Evolutionary conservation across 2,797 vertebrate genomes (phyloP).

Genomic region (Echeneis naucrates): DNA sequence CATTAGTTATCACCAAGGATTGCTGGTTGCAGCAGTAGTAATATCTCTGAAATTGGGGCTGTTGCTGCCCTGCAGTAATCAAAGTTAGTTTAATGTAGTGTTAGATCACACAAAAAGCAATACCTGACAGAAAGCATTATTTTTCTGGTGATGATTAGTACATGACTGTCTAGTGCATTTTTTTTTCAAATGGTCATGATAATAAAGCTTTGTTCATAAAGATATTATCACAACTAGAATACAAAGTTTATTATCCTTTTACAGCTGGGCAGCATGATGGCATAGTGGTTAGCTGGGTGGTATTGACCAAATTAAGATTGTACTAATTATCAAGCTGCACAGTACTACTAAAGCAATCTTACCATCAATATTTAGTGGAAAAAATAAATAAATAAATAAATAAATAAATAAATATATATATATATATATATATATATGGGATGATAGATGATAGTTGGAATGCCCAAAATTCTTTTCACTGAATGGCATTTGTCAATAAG

Average conservation of each 20-base stretch:
- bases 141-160: not conserved
- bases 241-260: constrained; percentile 4
- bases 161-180: not conserved
- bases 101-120: constrained; percentile 9
- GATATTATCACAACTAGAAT: constrained; percentile 7
- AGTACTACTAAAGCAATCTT: constrained; percentile 7
- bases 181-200: not conserved
- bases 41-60: constrained; percentile 3
- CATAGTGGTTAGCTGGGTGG: too few relatives aligned
- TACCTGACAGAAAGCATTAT: not conserved
- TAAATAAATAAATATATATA: too few relatives aligned
- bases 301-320: not conserved
- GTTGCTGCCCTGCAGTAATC: constrained; percentile 9
- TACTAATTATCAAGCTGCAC: constrained; percentile 13
- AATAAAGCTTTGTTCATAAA: not conserved
- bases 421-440: too few relatives aligned
- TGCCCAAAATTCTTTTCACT: not conserved
- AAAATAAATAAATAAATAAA: too few relatives aligned
- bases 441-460: not conserved
- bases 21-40: not conserved
- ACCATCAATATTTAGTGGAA: not conserved
- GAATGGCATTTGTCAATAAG: constrained; percentile 1
- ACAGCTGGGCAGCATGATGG: too few relatives aligned
- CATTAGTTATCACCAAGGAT: constrained; percentile 27
- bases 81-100: constrained; percentile 16